phyloP scores from a whole-genome alignment of 23 tunicate genomes.

The Trididemnum miniatum region DNA sequence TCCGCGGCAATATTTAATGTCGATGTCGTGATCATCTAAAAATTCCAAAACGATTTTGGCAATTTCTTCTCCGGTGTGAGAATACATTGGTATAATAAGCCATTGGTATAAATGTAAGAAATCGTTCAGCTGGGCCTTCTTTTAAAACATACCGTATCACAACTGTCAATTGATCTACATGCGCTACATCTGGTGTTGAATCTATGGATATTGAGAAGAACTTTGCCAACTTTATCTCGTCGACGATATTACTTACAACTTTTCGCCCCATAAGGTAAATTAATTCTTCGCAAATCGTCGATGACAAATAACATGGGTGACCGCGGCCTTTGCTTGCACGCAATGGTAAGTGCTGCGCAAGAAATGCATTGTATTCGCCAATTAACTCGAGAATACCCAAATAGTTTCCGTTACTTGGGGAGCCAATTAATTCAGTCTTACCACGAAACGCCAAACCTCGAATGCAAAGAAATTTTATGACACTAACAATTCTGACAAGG shows the following conservation, averaged over 20 bases:
- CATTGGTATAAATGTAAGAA: slow-evolving; percentile 29
- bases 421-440: slow-evolving; percentile 24
- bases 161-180: no score
- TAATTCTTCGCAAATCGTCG: slow-evolving; percentile 36
- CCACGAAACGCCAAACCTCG: slow-evolving; percentile 49
- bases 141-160: slow-evolving; percentile 23
- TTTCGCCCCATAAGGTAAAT: slow-evolving; percentile 18
- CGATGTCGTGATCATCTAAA: background rate
- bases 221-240: slow-evolving; percentile 24
- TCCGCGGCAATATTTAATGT: slow-evolving; percentile 20
- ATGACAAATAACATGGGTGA: slow-evolving; percentile 30
- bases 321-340: slow-evolving; percentile 22
- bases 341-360: slow-evolving; percentile 23
- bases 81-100: no score
- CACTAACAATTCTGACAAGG: slow-evolving; percentile 20
- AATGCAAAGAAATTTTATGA: background rate
- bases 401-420: no score
- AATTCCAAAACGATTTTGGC: slow-evolving; percentile 27
- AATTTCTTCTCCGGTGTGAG: slow-evolving; percentile 26
- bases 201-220: slow-evolving; percentile 28
- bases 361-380: slow-evolving; percentile 30
- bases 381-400: slow-evolving; percentile 40
- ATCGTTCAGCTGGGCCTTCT: slow-evolving; percentile 36
- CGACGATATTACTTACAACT: slow-evolving; percentile 13
- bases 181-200: no score